Evolutionary conservation across 92 coral and sea anemone species (phyloP), one percentile per base, ranked within the genome.

Genomic region (Porites lobata): DNA sequence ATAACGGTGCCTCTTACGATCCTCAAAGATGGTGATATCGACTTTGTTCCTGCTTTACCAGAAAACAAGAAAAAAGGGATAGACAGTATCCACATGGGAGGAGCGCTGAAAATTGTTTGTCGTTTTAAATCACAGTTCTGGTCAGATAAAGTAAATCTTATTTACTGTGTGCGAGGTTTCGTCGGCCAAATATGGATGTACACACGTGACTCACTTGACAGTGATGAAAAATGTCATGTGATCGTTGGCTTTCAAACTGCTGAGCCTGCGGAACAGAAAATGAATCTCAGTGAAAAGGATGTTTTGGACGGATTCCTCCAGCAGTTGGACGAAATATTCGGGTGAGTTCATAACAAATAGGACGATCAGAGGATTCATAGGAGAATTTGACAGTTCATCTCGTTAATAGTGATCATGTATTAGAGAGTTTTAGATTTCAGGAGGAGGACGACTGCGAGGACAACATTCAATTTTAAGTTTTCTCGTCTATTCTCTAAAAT

Each of bases 101-200:
- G 96, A 2, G 99, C 98, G 12, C 32, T 96, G 72, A 97, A 96
- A 78, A 92, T 95, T 29, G 96, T 96, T 58, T 95, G 99, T 82
- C 92, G 99, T 47, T 94, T 97, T 17, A 89, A 80, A 81, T 86
- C 75, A 52, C 91, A 76, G 14, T 97, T 97, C 90, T 97, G 99
- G 99, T 92, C 94, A 15, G 88, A 77, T 17, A 19, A 65, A 6
- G 7, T 85, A 12, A 66, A 56, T 43, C 77, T 76, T 0, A 52
- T 76, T 68, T 77, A 77, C 63, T 21, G 32, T 19, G 83, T 77
- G 12, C 66, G 84, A 20, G 83, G 89, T 6, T 76, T 85, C 15
- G 63, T 96, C 32, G 78, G 94, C 81, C 98, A 96, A 89, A 80
- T 98, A 76, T 98, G 99, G 99, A 92, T 93, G 87, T 92, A 94